A percentile compares a stretch with the other conserved stretches of the same genome.
Conservation (phyloP, 2,797 vertebrate species). For the Streptopelia turtur region DNA sequence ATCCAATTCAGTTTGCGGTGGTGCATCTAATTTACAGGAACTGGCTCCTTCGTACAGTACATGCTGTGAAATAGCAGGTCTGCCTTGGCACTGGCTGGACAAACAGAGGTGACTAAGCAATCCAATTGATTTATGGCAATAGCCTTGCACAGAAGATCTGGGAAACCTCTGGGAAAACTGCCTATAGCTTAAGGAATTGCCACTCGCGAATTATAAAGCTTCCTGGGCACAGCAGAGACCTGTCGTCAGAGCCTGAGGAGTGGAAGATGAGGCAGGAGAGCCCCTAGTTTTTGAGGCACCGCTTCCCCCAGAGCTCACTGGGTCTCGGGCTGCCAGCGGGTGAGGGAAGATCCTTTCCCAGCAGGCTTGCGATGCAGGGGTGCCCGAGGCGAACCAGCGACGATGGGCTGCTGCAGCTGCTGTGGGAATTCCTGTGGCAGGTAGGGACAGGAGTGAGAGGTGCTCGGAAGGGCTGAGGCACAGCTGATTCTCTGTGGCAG, state of each 20-base stretch:
- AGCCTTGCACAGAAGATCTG: constrained; percentile 46
- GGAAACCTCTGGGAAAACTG: constrained; percentile 60
- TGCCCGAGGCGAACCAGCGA: background rate
- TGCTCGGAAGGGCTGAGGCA: background rate
- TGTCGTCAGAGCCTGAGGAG: background rate
- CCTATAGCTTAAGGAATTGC: background rate
- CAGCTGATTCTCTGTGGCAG: rapidly evolving
- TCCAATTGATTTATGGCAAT: constrained; percentile 48
- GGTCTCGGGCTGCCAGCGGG: background rate
- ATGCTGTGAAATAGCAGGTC: constrained; percentile 69
- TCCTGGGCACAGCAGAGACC: background rate
- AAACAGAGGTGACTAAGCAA: constrained; percentile 72
- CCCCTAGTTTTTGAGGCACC: background rate
- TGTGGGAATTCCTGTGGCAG: constrained; percentile 48
- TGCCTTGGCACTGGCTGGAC: constrained; percentile 53
- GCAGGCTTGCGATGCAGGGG: background rate
- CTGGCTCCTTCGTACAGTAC: constrained; percentile 62
- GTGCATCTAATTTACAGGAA: constrained; percentile 61
- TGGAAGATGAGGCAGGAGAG: background rate
- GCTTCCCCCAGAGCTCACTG: rapidly evolving
- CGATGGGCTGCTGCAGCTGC: background rate
- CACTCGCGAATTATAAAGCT: constrained; percentile 10
- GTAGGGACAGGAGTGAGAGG: background rate
- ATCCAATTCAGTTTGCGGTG: background rate
- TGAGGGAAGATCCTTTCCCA: background rate